Conservation (phyloP, 1,140 invertebrate species). For the Wiebesia pumilae region DNA sequence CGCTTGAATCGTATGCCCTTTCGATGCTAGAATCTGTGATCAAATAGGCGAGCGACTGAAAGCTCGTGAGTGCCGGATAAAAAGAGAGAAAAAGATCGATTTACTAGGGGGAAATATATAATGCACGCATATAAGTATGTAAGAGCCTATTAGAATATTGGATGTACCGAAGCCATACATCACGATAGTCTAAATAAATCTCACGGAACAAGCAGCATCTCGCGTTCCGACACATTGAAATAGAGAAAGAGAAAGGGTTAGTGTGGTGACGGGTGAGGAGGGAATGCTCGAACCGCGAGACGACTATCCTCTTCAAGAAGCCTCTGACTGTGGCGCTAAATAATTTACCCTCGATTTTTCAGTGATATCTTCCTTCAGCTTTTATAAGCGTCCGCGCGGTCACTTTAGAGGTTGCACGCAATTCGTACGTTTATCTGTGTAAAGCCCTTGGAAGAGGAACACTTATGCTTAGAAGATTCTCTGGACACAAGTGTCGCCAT, state of each 20-base stretch:
- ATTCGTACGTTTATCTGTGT: neutral
- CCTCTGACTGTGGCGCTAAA: slow-evolving; percentile 63
- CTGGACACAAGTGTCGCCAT: no score
- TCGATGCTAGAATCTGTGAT: neutral
- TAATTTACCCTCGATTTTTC: slow-evolving; percentile 72
- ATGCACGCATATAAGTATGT: slow-evolving; percentile 61
- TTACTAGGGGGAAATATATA: slow-evolving; percentile 50
- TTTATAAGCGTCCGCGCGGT: neutral
- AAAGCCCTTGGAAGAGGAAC: neutral
- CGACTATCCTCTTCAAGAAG: neutral
- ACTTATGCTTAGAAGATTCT: no score
- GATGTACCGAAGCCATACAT: slow-evolving; percentile 71
- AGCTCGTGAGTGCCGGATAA: neutral
- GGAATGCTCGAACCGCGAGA: neutral
- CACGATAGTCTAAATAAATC: slow-evolving; percentile 75
- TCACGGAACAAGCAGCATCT: slow-evolving; percentile 68
- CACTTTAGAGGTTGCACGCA: neutral
- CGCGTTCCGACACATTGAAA: neutral
- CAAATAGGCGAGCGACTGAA: neutral
- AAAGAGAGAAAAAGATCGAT: neutral
- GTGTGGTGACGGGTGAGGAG: neutral
- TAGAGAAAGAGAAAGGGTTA: neutral
- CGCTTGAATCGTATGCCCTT: neutral
- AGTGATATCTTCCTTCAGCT: slow-evolving; percentile 39
- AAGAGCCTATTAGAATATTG: slow-evolving; percentile 72